Conservation (phyloP, 2,113 vertebrate species). For the Dipodomys spectabilis region DNA sequence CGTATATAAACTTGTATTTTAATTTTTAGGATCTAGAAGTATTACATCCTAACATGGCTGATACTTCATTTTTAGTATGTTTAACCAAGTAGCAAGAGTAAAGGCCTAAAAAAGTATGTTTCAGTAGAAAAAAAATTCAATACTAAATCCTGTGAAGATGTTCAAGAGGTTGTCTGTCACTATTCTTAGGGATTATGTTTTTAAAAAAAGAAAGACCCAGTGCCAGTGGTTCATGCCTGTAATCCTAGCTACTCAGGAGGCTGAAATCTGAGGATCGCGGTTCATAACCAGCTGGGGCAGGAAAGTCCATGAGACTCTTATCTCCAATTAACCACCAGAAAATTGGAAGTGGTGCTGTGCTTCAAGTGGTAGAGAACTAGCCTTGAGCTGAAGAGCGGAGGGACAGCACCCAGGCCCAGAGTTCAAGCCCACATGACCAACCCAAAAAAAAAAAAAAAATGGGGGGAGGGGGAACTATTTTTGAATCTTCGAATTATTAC, state of each 20-base stretch:
- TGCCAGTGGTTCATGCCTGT: no score
- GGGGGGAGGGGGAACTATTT: neutral
- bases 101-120: slow-evolving; percentile 51
- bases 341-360: no score
- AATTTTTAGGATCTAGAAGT: slow-evolving; percentile 56
- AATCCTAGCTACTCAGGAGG: no score
- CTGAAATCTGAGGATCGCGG: no score
- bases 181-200: slow-evolving; percentile 30
- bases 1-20: slow-evolving; percentile 17
- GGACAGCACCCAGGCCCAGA: no score
- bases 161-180: slow-evolving; percentile 16
- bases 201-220: neutral
- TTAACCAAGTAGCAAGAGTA: slow-evolving; percentile 46
- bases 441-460: no score
- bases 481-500: slow-evolving; percentile 18
- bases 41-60: slow-evolving; percentile 1
- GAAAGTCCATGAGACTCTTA: no score
- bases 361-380: no score
- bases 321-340: no score
- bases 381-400: no score
- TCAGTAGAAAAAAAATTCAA: slow-evolving; percentile 28
- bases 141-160: slow-evolving; percentile 20
- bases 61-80: slow-evolving; percentile 42
- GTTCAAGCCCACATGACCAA: no score
- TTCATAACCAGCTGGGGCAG: no score